Base-by-base conservation (phyloP, 64 coral and sea anemone species). In the Acropora yongei region DNA sequence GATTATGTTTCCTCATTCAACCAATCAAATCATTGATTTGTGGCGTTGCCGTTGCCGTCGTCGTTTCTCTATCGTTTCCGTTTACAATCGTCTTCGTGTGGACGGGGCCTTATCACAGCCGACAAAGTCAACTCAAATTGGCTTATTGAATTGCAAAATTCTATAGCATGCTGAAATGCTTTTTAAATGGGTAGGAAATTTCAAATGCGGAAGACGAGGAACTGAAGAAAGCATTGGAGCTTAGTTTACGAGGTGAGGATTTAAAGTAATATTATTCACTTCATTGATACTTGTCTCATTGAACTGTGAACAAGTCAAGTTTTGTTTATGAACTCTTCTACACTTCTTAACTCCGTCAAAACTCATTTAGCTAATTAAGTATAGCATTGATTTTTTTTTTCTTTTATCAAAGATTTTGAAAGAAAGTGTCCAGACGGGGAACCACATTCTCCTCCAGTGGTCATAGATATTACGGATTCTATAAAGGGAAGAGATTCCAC, bases 121-220 rank as follows among this genome's bases (percentile, higher is more conserved):
- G 13, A 14, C 11, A 63, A 63, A 63, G 60, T 63, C 14, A 63
- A 0, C 16, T 9, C 14, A 63, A 63, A 13, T 49, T 17, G 47
- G 20, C 12, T 48, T 7, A 1, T 50, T 80, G 6, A 49, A 49
- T 80, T 80, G 1, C 8, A 80, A 51, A 3, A 0, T 77, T 3
- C 41, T 30, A 77, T 2, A 75, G 3, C 30, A 19, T 44, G 39
- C 13, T 44, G 0, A 41, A 41, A 41, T 75, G 79, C 17, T 81
- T 63, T 75, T 2, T 50, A 39, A 87, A 69, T 17, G 51, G 48
- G 41, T 65, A 76, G 49, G 43, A 84, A 63, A 45, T 68, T 8
- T 73, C 11, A 68, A 77, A 68, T 43, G 77, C 19, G 6, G 91
- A 93, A 41, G 91, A 93, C 49, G 91, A 93, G 8, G 73, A 93